These are phyloP conservation scores for Drosophila helvetica DNA, from an alignment of 2,888 invertebrate genomes.

Conservation along the genomic window DNA sequence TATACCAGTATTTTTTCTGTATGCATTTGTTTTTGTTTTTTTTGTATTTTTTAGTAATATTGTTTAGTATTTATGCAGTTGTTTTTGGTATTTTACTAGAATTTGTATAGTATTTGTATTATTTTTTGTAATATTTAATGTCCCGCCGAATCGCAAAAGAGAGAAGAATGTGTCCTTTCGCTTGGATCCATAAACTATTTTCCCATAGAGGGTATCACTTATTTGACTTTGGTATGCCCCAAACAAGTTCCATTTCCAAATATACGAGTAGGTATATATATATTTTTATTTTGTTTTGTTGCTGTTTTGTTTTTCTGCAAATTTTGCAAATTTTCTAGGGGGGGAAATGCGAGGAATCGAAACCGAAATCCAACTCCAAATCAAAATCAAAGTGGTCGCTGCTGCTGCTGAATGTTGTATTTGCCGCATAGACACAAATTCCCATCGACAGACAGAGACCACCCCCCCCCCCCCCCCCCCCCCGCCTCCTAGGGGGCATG, in stretches of 20 bases:
- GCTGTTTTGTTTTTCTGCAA: slow-evolving; percentile 39
- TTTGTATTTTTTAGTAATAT: background rate
- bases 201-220: background rate
- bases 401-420: slow-evolving; percentile 37
- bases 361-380: slow-evolving; percentile 29
- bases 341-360: slow-evolving; percentile 18
- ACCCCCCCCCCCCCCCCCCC: background rate
- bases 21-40: background rate
- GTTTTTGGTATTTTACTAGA: no score
- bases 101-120: no score
- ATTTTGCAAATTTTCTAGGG: slow-evolving; percentile 54
- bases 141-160: no score
- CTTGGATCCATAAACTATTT: background rate
- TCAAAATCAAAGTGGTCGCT: slow-evolving; percentile 51
- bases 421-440: slow-evolving; percentile 59
- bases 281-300: background rate
- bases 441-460: slow-evolving; percentile 25
- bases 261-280: background rate
- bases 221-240: slow-evolving; percentile 14
- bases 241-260: slow-evolving; percentile 6
- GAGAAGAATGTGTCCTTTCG: no score
- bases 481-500: background rate
- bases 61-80: background rate
- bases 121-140: no score
- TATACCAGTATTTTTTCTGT: background rate